These are phyloP conservation scores for Cyanoderma ruficeps DNA, from an alignment of 2,113 vertebrate species.

Conservation along the genomic window DNA sequence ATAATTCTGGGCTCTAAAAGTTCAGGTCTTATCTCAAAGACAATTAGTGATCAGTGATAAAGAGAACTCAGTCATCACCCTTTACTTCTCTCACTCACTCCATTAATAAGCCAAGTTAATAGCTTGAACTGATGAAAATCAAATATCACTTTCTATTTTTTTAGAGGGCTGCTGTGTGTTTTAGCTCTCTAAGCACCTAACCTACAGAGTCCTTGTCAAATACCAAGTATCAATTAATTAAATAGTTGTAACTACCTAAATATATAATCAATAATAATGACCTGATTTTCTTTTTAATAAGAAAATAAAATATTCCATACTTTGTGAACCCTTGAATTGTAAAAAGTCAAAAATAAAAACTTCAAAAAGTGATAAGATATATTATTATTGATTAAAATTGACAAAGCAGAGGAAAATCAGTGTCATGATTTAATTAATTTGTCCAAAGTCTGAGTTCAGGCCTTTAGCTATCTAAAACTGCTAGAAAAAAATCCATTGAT, in stretches of 20 bases:
- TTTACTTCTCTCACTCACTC: not conserved
- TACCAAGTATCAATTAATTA: not conserved
- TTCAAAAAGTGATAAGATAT: not conserved
- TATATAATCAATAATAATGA: not conserved
- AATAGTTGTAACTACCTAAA: not conserved
- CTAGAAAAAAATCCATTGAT: not conserved
- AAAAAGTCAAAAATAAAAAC: not conserved
- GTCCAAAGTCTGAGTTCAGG: not conserved
- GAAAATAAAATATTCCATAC: not conserved
- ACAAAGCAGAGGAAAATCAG: not conserved
- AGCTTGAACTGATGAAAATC: not conserved
- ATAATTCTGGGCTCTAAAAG: not conserved
- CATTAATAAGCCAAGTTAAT: not conserved
- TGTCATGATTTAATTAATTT: not conserved
- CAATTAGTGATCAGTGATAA: not conserved
- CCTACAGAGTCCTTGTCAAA: not conserved
- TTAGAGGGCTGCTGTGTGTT: not conserved
- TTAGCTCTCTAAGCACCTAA: not conserved
- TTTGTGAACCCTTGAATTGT: not conserved
- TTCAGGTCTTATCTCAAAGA: not conserved
- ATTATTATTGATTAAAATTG: not conserved
- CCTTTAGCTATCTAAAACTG: not conserved
- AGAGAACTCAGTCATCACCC: not conserved
- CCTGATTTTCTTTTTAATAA: not conserved
- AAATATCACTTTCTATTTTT: not conserved